These are phyloP conservation scores for Galagoides demidoff DNA, from an alignment of 2,797 vertebrate species.

Conservation along the genomic window DNA sequence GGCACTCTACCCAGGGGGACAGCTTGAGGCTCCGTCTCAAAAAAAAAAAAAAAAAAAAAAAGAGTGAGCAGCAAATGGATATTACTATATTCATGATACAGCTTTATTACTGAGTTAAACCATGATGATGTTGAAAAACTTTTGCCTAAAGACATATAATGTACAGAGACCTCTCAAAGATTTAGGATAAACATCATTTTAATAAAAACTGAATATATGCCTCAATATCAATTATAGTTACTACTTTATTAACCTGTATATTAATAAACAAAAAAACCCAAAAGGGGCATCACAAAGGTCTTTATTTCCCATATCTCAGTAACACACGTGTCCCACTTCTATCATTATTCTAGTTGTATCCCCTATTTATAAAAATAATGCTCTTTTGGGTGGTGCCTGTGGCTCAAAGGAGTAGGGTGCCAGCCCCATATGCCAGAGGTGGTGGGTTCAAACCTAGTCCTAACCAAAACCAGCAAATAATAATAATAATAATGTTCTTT, in stretches of 20 bases:
- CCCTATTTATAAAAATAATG: too few species aligned
- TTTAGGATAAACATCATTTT: neutral
- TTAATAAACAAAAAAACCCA: neutral
- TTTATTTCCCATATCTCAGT: neutral
- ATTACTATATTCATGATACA: neutral
- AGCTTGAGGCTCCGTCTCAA: too few species aligned
- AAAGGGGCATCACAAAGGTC: neutral
- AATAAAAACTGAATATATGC: neutral
- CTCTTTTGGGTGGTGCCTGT: too few species aligned
- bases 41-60: too few species aligned
- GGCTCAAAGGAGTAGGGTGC: too few species aligned
- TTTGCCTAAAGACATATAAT: neutral
- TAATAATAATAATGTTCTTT: too few species aligned
- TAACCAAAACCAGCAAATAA: too few species aligned
- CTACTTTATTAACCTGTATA: neutral
- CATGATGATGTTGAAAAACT: neutral
- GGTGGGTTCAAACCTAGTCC: too few species aligned
- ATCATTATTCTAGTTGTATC: accelerated
- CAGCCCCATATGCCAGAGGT: too few species aligned
- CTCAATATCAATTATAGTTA: neutral
- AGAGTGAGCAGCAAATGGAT: neutral
- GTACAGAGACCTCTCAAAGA: neutral
- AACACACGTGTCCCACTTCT: neutral
- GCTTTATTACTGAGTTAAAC: neutral
- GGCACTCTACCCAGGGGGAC: too few species aligned